A percentile compares a stretch with the other conserved stretches of the same genome.
Conservation (phyloP, 2,797 vertebrate genomes). For the Girardinus metallicus region DNA sequence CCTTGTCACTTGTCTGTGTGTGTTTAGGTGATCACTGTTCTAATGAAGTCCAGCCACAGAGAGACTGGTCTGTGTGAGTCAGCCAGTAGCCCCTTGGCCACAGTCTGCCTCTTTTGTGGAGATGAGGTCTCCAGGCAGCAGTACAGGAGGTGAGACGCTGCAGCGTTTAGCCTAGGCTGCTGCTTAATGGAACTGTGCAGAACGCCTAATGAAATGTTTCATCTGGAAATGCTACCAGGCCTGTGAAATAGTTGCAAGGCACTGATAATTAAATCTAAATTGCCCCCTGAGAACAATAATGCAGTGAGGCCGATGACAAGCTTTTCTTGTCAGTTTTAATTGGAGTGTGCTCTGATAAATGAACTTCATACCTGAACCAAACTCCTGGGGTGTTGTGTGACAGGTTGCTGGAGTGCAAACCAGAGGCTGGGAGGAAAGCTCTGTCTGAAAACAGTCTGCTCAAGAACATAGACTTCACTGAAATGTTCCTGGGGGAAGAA, state of each 20-base stretch:
- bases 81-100: constrained; percentile 78
- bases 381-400: constrained; percentile 19
- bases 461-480: constrained; percentile 86
- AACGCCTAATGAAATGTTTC: background rate
- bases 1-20: background rate
- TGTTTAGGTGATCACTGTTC: constrained; percentile 87
- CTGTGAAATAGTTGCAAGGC: background rate
- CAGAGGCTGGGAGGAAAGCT: constrained; percentile 75
- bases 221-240: background rate
- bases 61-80: constrained; percentile 73
- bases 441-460: constrained; percentile 87
- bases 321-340: background rate
- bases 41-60: constrained; percentile 81
- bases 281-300: background rate
- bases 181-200: background rate
- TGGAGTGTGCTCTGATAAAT: background rate
- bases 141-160: constrained; percentile 85
- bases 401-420: constrained; percentile 81
- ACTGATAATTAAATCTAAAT: constrained; percentile 2
- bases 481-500: constrained; percentile 90
- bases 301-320: background rate
- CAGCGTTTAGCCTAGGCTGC: background rate
- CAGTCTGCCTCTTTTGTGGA: constrained; percentile 90
- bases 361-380: background rate
- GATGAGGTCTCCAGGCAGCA: constrained; percentile 94